Conservation (phyloP, 92 coral and sea anemone species). For the Parazoanthus atlanticus region DNA sequence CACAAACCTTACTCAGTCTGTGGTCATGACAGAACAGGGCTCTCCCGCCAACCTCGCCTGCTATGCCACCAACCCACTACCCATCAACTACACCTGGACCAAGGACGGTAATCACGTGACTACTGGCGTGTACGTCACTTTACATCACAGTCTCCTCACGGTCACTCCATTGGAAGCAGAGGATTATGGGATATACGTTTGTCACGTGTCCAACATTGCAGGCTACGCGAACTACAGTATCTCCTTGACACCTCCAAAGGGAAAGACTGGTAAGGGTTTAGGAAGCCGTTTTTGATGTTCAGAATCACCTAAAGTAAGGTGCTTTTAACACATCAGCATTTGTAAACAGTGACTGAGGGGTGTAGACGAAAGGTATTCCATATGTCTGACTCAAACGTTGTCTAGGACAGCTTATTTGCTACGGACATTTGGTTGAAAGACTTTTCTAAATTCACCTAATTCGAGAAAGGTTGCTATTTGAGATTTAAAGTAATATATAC, state of each 20-base stretch:
- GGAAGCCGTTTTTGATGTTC: neutral
- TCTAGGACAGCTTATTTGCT: no score
- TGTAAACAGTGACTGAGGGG: neutral
- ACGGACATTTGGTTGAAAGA: no score
- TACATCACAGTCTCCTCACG: neutral
- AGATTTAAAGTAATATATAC: no score
- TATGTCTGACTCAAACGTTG: no score
- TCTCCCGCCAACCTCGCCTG: neutral
- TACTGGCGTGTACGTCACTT: neutral
- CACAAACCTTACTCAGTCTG: neutral
- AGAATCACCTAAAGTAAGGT: neutral
- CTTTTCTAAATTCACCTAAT: no score
- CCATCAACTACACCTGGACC: slow-evolving; percentile 11
- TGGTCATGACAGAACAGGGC: slow-evolving; percentile 1
- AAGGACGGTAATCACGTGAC: neutral
- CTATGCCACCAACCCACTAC: slow-evolving; percentile 6
- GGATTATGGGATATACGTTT: neutral
- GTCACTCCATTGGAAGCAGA: neutral
- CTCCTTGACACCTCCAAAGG: neutral
- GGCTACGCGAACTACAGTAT: slow-evolving; percentile 8
- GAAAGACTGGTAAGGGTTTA: neutral
- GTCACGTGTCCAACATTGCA: slow-evolving; percentile 7
- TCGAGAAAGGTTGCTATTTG: no score
- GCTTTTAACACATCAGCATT: neutral
- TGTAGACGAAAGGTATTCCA: no score